These are phyloP conservation scores for Palythoa grandis DNA, from an alignment of 92 coral and sea anemone genomes.

Conservation along the genomic window DNA sequence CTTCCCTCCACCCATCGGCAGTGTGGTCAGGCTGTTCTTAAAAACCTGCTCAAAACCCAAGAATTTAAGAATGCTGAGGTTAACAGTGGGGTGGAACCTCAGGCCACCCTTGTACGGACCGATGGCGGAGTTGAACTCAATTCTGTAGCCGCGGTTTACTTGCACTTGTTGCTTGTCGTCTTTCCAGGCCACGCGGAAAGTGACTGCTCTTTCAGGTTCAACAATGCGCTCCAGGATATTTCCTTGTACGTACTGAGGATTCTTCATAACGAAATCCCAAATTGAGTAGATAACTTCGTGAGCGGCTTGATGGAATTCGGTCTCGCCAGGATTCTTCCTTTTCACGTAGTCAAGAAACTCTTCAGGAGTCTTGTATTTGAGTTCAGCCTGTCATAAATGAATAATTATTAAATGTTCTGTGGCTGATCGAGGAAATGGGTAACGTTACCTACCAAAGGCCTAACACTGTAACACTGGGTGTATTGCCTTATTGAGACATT, in stretches of 20 bases:
- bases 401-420: not conserved
- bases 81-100: conserved; percentile 84
- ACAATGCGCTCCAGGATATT: conserved; percentile 76
- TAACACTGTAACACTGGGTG: too few relatives aligned
- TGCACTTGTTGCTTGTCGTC: conserved; percentile 78
- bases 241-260: conserved; percentile 61
- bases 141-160: conserved; percentile 81
- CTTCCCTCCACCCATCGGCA: conserved; percentile 92
- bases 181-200: conserved; percentile 84
- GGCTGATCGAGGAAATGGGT: not conserved
- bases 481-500: too few relatives aligned
- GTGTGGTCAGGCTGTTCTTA: conserved; percentile 89
- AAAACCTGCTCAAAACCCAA: conserved; percentile 88
- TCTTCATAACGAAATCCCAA: conserved; percentile 73
- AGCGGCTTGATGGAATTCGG: conserved; percentile 85
- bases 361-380: conserved; percentile 62
- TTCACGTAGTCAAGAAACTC: conserved; percentile 74
- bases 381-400: conserved; percentile 9
- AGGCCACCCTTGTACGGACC: conserved; percentile 96
- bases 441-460: too few relatives aligned
- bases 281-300: conserved; percentile 74
- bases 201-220: conserved; percentile 86
- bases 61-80: conserved; percentile 80
- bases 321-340: conserved; percentile 68
- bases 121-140: conserved; percentile 81